phyloP scores from a whole-genome alignment of 1,140 invertebrate species.

The Brachionus angularis region DNA sequence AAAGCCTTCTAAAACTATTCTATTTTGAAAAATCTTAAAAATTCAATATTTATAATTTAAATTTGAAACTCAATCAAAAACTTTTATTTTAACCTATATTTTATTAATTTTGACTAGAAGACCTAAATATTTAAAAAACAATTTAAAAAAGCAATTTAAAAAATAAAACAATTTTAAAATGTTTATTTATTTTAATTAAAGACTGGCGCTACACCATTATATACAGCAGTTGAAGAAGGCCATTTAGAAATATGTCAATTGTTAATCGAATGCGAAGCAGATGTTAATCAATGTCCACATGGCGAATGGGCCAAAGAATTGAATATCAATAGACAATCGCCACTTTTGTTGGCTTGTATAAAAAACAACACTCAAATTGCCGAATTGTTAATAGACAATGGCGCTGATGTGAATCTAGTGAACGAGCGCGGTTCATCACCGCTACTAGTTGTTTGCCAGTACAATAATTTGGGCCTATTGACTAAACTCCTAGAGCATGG shows the following conservation, averaged over 20 bases:
- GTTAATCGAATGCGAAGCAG: conserved; percentile 28
- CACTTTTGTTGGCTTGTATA: conserved; percentile 43
- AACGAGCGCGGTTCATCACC: conserved; percentile 40
- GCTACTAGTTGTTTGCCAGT: conserved; percentile 38
- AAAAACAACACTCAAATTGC: conserved; percentile 38
- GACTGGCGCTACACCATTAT: conserved; percentile 67
- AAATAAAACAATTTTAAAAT: no score
- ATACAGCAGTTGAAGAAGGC: conserved; percentile 79
- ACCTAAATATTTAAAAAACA: neutral
- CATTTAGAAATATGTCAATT: conserved; percentile 65
- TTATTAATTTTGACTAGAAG: neutral
- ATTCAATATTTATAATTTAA: no score
- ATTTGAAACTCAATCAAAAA: no score
- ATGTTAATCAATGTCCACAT: conserved; percentile 31
- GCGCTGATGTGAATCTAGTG: conserved; percentile 34
- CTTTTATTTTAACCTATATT: neutral
- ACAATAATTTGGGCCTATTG: conserved; percentile 42
- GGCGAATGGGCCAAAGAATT: conserved; percentile 39
- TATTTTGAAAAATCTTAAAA: no score
- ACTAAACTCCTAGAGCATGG: conserved; percentile 15
- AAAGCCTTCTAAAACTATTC: no score
- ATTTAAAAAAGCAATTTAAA: no score
- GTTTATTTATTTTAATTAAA: no score
- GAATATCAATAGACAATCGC: conserved; percentile 35
- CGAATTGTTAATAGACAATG: conserved; percentile 16